phyloP scores from a whole-genome alignment of 2,113 vertebrate species.

The Oxyruncus cristatus region DNA sequence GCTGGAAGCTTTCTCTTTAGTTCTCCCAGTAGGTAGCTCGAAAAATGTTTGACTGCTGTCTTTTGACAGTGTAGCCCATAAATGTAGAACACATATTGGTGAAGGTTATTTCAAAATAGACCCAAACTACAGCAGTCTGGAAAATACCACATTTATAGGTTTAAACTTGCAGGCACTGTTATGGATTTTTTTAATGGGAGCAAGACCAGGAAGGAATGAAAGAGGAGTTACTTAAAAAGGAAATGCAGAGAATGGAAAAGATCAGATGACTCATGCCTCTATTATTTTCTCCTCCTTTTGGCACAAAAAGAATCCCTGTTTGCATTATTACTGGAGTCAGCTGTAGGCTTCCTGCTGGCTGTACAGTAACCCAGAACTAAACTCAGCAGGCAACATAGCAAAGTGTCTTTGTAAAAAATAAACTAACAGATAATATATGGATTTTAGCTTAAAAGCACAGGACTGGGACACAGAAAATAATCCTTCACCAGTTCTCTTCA shows the following conservation, averaged over 20 bases:
- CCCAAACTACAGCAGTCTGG: not conserved
- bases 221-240: slow-evolving; percentile 37
- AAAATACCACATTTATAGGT: not conserved
- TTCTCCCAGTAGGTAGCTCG: not conserved
- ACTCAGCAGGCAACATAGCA: not conserved
- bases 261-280: slow-evolving; percentile 23
- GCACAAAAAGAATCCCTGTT: not conserved
- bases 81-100: not conserved
- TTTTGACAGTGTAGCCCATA: not conserved
- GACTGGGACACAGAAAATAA: not conserved
- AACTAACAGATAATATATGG: not conserved
- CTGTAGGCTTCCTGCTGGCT: slow-evolving; percentile 3
- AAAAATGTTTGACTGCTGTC: not conserved
- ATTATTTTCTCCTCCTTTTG: slow-evolving; percentile 31
- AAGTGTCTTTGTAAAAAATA: not conserved
- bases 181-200: not conserved
- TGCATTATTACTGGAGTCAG: slow-evolving; percentile 10
- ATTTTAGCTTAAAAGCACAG: not conserved
- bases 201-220: not conserved
- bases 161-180: not conserved
- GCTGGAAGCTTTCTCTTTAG: not conserved
- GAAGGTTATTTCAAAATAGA: not conserved
- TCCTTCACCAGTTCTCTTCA: not conserved
- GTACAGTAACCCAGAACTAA: not conserved
- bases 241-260: not conserved